These are phyloP conservation scores for Artibeus jamaicensis DNA, from an alignment of 2,797 vertebrate species.

Conservation along the genomic window DNA sequence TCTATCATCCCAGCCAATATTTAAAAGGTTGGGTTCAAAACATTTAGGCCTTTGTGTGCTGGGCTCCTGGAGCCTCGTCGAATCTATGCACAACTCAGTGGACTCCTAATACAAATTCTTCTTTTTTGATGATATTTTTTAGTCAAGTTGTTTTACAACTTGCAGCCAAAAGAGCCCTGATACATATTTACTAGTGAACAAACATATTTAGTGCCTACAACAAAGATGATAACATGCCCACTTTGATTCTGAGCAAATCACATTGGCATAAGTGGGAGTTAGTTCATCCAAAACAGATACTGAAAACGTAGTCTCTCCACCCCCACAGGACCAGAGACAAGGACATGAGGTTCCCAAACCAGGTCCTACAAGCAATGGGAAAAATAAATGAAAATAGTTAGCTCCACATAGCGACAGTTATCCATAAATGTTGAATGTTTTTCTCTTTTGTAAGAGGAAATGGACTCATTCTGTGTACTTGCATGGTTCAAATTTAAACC, in stretches of 20 bases:
- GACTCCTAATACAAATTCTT: background rate
- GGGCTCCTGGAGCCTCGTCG: background rate
- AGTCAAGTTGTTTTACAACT: background rate
- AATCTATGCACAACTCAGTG: background rate
- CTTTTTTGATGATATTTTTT: background rate
- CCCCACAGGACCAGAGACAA: background rate
- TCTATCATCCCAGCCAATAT: background rate
- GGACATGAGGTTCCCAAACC: background rate
- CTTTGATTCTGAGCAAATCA: background rate
- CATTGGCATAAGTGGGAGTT: background rate
- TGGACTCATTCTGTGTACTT: background rate
- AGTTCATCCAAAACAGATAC: background rate
- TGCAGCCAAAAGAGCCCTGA: background rate
- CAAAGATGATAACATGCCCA: background rate
- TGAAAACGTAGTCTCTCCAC: background rate
- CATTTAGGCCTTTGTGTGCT: background rate
- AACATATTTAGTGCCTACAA: background rate
- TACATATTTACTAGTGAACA: background rate
- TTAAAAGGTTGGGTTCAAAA: background rate
- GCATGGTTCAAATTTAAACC: background rate
- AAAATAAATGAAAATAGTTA: conserved; percentile 37
- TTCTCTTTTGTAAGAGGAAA: background rate
- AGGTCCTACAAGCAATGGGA: background rate
- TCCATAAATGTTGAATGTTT: background rate
- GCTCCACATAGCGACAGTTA: background rate